Conservation (phyloP, 2,113 vertebrate species). For the Murina feae region DNA sequence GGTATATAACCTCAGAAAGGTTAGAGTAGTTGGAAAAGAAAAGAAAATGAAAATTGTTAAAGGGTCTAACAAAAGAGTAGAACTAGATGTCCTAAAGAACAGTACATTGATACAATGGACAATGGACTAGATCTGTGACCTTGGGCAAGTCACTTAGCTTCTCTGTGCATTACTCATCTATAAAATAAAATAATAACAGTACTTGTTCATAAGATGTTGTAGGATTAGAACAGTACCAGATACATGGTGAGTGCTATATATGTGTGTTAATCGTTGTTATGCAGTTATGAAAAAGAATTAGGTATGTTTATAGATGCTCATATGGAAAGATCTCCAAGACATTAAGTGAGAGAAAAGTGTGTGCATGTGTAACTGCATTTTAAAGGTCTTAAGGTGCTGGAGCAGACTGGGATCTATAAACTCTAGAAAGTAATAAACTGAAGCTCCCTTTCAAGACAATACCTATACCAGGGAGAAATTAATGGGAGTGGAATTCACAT, state of each 20-base stretch:
- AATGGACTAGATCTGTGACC: background rate
- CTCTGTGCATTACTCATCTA: background rate
- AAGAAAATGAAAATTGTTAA: background rate
- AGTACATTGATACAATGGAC: background rate
- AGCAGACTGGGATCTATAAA: background rate
- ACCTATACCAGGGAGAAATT: background rate
- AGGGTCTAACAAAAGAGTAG: background rate
- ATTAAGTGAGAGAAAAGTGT: background rate
- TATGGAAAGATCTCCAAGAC: background rate
- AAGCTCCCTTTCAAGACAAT: background rate
- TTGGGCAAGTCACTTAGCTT: background rate
- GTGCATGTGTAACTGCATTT: background rate
- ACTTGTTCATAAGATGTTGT: background rate
- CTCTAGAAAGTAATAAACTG: constrained; percentile 8
- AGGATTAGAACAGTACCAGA: background rate
- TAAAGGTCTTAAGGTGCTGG: background rate
- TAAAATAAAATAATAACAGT: background rate
- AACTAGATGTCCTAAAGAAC: background rate
- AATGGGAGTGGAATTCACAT: background rate
- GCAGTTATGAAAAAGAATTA: background rate
- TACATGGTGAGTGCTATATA: background rate
- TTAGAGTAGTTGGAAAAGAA: background rate
- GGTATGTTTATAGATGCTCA: background rate
- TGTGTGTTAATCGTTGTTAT: background rate
- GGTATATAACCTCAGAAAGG: background rate